Base-by-base conservation (phyloP, 2,797 vertebrate genomes). In the Poeciliopsis infans region DNA sequence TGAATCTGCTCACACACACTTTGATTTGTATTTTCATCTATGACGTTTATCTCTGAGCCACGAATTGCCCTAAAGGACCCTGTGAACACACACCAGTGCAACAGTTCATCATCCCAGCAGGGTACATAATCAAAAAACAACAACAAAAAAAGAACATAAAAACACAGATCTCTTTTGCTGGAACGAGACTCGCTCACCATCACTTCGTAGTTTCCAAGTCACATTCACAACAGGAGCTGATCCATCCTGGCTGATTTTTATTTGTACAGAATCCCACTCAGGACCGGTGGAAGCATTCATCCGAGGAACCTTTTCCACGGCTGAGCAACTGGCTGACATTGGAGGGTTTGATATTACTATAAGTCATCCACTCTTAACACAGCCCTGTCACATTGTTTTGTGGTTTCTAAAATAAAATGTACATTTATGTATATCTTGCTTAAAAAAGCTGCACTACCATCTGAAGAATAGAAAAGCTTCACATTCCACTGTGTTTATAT, bases 1-100 rank as follows among this genome's bases (percentile, higher is more conserved):
- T 80, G 78, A 80, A 93, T 95, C 53, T 77, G 79, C 78, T 94
- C 78, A 83, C 95, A 96, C 12, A 94, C 5, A 55, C 85, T 93
- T 45, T 88, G 72, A 83, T 94, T 93, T 74, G 87, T 93, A 39
- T 2, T 81, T 82, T 88, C 25, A 78, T 96, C 94, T 73, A 80
- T 47, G 80, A 96, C 86, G 39, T 64, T 76, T 55, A 95, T 89
- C 81, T 91, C 77, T 7, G 92, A 90, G 75, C 94, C 95, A 0
- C 0, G 0, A 10, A 95, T 77, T 0, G 0, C 1, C 0, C 0
- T 0, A 47, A 90, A 11, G 43, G 80, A 69, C 20, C 3, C 95
- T 96, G 80, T 75, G 28, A 76, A 85, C 6, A 79, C 20, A 84
- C 1, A 13, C 1, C 0, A 55, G 6, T 1, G 4, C 25, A 12